Evolutionary conservation across 2,888 invertebrate genomes (phyloP), one percentile per base, ranked within the genome.

Genomic region (Drosophila acutilabella): DNA sequence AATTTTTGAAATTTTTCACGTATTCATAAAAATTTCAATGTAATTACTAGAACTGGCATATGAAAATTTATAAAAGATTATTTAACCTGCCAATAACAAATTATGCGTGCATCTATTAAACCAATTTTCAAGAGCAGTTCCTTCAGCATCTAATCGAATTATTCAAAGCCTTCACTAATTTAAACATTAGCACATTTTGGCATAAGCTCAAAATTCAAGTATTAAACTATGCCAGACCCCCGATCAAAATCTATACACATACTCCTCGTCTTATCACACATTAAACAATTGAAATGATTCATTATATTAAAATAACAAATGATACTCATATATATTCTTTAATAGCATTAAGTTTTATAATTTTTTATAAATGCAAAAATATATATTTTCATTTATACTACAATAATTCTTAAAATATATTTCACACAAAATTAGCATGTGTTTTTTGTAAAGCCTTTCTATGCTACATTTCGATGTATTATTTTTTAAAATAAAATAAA

Each of bases 241-340:
- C 8, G 0, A 33, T 33, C 13, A 14, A 42, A 44, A 14, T 8
- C 16, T 38, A 30, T 40, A 60, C 20, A 13, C 33, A 14, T 36
- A 64, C 30, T 20, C 60, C 26, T 58, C 50, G 57, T 61, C 18
- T 48, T 69, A 57, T 41, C 23, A 60, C 41, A 33, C 26, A 57
- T 67, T 53, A 30, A 51, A 51, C 26, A 45, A 48, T 44, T 18
- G 45, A 36, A 61, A 61, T 36, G 62, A 62, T 56, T 62, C 66
- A 71, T 54, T 64, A 66, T 72, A 69, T 75, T 78, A 61, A 74
- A 81, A 86, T 89, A 88, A 88, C 83, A 85, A 91, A 89, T 89
- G 91, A 90, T 90, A 91, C 90, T 91, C 91, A 90, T 91, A 91
- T 75, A 86, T 90, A 82, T 80, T 78, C 72, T 88, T 78, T 58